Conservation (phyloP, 2,888 invertebrate species). For the Torymus texanus region DNA sequence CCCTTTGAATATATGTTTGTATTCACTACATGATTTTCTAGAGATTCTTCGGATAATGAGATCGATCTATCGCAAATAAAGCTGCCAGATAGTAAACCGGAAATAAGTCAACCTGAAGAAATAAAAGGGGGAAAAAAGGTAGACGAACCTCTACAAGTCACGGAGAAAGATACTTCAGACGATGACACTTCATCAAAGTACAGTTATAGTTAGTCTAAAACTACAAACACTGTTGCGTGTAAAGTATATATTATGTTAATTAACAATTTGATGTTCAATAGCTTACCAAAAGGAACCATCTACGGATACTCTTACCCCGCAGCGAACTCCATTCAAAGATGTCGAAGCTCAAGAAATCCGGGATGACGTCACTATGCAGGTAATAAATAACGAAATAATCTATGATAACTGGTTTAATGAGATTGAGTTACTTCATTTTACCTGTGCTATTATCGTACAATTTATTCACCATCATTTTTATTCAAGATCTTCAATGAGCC, state of each 20-base stretch:
- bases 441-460: too few relatives aligned
- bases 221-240: background rate
- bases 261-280: conserved; percentile 48
- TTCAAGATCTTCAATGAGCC: conserved; percentile 34
- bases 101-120: background rate
- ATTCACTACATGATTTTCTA: conserved; percentile 44
- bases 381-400: conserved; percentile 43
- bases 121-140: background rate
- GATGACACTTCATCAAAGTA: conserved; percentile 45
- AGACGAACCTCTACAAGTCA: background rate
- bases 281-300: conserved; percentile 68
- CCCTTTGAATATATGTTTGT: too few relatives aligned
- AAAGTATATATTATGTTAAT: background rate
- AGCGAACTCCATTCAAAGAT: conserved; percentile 63
- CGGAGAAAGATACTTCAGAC: conserved; percentile 4
- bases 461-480: background rate
- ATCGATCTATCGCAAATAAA: conserved; percentile 15
- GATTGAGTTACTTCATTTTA: too few relatives aligned
- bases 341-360: conserved; percentile 68
- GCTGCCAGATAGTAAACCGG: too few relatives aligned
- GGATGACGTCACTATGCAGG: conserved; percentile 72
- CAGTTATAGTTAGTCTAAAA: conserved; percentile 52
- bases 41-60: conserved; percentile 71
- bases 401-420: too few relatives aligned
- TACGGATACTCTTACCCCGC: conserved; percentile 48